These are phyloP conservation scores for Cheirogaleus medius DNA, from an alignment of 2,113 vertebrate species.

Conservation along the genomic window DNA sequence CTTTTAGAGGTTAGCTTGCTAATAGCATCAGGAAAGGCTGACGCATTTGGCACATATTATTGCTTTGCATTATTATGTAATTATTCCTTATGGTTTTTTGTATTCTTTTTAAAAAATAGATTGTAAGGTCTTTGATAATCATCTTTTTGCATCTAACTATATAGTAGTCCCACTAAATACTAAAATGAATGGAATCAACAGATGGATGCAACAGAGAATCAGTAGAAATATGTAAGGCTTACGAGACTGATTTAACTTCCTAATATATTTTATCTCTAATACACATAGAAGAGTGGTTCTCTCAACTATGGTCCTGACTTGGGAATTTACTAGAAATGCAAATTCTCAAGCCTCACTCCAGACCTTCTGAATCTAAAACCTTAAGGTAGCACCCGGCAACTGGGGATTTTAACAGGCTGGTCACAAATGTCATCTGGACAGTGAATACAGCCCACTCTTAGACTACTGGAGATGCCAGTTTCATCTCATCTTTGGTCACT, in stretches of 20 bases:
- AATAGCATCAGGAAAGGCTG: background rate
- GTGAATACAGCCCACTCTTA: background rate
- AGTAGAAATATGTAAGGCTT: background rate
- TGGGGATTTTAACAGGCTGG: background rate
- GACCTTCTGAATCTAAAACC: background rate
- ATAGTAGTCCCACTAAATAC: background rate
- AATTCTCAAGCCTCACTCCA: background rate
- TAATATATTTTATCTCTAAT: background rate
- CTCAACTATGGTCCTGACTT: background rate
- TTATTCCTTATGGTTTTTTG: background rate
- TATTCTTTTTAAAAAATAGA: background rate
- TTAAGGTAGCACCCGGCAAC: background rate
- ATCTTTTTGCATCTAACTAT: background rate
- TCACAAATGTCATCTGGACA: background rate
- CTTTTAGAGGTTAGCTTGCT: background rate
- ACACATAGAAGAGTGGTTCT: fast-evolving
- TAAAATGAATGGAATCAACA: background rate
- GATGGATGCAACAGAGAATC: background rate
- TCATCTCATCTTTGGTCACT: background rate
- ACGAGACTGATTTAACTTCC: background rate
- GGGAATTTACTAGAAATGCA: background rate
- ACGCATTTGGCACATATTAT: background rate
- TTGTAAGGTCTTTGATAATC: background rate
- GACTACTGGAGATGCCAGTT: background rate
- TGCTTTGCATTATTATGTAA: background rate